phyloP scores from a whole-genome alignment of 2,113 vertebrate genomes.

The Pitta sordida region DNA sequence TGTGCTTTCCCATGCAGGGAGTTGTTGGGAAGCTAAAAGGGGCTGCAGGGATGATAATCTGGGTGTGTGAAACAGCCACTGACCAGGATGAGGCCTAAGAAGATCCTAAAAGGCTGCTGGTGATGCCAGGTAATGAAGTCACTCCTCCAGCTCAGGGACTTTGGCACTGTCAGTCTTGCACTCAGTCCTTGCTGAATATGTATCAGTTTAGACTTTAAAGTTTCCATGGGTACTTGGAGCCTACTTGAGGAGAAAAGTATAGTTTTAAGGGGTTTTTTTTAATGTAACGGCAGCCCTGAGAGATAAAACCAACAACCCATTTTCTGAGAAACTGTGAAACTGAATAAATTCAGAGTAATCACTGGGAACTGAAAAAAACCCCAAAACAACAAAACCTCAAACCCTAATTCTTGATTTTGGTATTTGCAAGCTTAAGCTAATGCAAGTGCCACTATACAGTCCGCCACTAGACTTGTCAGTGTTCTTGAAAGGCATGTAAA shows the following conservation, averaged over 20 bases:
- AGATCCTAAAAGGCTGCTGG: not conserved
- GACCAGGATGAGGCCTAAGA: not conserved
- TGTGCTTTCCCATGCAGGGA: not conserved
- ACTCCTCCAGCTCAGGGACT: not conserved
- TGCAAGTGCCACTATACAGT: accelerated
- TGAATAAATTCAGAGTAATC: not conserved
- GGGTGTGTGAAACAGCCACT: accelerated
- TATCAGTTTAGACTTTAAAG: not conserved
- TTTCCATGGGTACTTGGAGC: not conserved
- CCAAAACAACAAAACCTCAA: accelerated
- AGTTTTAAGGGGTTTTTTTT: not conserved
- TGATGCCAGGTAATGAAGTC: not conserved
- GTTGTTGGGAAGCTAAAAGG: not conserved
- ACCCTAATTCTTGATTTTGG: not conserved
- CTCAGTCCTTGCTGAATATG: not conserved
- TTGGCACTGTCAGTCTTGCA: not conserved
- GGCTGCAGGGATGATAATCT: not conserved
- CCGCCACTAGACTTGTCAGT: not conserved
- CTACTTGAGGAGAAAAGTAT: not conserved
- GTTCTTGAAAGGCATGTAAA: not conserved
- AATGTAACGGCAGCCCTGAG: not conserved
- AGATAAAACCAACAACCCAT: not conserved
- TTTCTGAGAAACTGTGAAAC: not conserved
- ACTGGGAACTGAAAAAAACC: not conserved
- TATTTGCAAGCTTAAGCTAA: not conserved